Evolutionary conservation across 2,888 invertebrate genomes (phyloP), one percentile per base, ranked within the genome.

Genomic region (Lycocerus yunnanus): DNA sequence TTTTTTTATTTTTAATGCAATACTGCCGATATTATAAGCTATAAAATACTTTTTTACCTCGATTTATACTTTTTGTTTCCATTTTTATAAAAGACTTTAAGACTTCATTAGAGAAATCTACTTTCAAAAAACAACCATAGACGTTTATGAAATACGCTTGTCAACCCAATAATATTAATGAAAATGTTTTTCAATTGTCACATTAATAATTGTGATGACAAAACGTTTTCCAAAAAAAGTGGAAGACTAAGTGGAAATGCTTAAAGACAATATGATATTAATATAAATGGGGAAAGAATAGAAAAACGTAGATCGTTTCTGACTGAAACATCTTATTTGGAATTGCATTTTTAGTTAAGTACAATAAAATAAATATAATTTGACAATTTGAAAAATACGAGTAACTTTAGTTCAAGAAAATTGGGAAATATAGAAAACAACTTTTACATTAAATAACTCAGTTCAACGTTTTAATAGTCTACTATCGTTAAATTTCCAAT

Each of bases 1-100:
- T 75, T 78, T 78, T 78, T 81, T 82, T 82, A 81, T 43, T 43
- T 43, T 43, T 82, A 81, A 81, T 81, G 80, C 79, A 81, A 81
- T 83, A 82, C 79, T 80, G 80, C 60, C 71, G 69, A 63, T 63
- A 63, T 65, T 69, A 20, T 68, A 67, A 20, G 60, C 67, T 27
- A 59, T 68, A 72, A 69, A 69, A 65, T 58, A 18, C 58, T 72
- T 58, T 63, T 69, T 68, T 68, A 58, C 68, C 20, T 58, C 43
- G 3, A n/a, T 43, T 6, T 8, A 43, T n/a, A 43, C 43, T 6
- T 43, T 43, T 27, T 27, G 13, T 1, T 5, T n/a, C 1, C 27
- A 5, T 13, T 43, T n/a, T n/a, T n/a, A n/a, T 43, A 5, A n/a
- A 43, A 43, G 6, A 43, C 43, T 43, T 43, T n/a, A 43, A 43